phyloP scores from a whole-genome alignment of 1,140 invertebrate genomes.

The Acromyrmex heyeri region DNA sequence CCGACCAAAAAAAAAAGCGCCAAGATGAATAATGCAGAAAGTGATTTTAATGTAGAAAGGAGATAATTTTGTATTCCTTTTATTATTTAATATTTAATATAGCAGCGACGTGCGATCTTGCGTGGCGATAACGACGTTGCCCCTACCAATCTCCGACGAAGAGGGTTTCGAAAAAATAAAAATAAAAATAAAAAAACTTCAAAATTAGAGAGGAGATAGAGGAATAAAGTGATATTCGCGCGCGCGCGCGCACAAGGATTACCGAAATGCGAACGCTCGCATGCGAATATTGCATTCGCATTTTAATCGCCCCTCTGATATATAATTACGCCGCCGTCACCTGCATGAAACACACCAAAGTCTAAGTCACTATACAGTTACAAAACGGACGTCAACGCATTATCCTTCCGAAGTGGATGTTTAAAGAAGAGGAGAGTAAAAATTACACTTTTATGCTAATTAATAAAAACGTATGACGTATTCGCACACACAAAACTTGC shows the following conservation, averaged over 20 bases:
- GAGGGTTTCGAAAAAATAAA: constrained; percentile 13
- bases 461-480: background rate
- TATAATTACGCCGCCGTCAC: constrained; percentile 53
- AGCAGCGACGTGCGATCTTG: background rate
- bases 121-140: background rate
- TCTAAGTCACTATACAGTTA: constrained; percentile 17
- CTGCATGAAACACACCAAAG: constrained; percentile 14
- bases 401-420: constrained; percentile 19
- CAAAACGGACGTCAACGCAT: constrained; percentile 41
- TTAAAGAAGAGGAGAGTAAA: constrained; percentile 22
- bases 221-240: background rate
- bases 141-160: background rate
- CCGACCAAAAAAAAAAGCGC: background rate
- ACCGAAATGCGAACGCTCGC: background rate
- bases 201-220: constrained; percentile 6
- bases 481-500: background rate
- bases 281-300: constrained; percentile 43
- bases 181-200: too few species aligned
- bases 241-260: constrained; percentile 22
- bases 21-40: constrained; percentile 3
- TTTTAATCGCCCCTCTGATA: constrained; percentile 48
- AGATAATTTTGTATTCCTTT: constrained; percentile 14
- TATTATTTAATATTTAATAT: constrained; percentile 34
- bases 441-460: constrained; percentile 29
- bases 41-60: background rate